Evolutionary conservation across 2,113 vertebrate species (phyloP).

Genomic region (Pseudopodoces humilis): DNA sequence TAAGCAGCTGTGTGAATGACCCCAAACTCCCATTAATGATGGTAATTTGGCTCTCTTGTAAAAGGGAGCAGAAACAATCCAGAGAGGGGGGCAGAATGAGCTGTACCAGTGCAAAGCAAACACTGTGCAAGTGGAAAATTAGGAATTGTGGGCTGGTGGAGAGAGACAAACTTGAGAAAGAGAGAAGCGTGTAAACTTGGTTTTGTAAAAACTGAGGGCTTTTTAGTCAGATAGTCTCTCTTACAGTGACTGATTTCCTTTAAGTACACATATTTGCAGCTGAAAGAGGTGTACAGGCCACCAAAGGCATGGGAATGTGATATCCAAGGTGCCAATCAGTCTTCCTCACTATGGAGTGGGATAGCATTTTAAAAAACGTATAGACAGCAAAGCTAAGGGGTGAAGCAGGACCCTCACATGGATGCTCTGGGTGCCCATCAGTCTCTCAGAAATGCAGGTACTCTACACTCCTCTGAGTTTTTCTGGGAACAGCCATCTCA

Average conservation of each 20-base stretch:
- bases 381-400: not conserved
- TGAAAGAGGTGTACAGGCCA: not conserved
- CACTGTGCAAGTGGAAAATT: accelerated
- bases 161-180: accelerated
- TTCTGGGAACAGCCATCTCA: not conserved
- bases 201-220: not conserved
- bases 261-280: not conserved
- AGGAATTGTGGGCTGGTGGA: accelerated
- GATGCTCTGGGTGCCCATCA: not conserved
- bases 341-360: accelerated
- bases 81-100: not conserved
- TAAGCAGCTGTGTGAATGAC: not conserved
- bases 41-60: not conserved
- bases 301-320: not conserved
- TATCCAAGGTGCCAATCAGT: accelerated
- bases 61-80: not conserved
- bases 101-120: not conserved
- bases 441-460: not conserved
- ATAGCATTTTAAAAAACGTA: not conserved
- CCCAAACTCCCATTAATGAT: not conserved
- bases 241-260: not conserved
- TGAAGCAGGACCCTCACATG: not conserved
- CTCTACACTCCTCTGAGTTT: not conserved
- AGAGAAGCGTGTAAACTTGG: not conserved
- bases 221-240: not conserved